phyloP scores from a whole-genome alignment of 2,113 vertebrate genomes.

The Corythaeola cristata region DNA sequence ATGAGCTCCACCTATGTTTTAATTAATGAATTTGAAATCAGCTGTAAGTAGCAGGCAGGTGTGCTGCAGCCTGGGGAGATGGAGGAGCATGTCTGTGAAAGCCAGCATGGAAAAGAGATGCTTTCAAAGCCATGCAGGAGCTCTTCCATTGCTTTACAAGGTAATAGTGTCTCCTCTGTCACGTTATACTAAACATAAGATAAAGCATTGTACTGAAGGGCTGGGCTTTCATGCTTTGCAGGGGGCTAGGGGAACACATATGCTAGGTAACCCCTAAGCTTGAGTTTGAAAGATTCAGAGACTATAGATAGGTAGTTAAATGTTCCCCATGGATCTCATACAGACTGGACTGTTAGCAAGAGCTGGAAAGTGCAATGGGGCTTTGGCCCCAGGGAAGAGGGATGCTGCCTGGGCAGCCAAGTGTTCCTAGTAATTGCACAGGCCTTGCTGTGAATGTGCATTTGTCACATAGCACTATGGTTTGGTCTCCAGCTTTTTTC shows the following conservation, averaged over 20 bases:
- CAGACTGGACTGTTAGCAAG: background rate
- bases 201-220: background rate
- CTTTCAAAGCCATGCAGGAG: background rate
- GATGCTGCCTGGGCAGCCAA: background rate
- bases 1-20: background rate
- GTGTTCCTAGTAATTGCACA: background rate
- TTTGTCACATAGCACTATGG: accelerated
- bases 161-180: background rate
- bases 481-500: background rate
- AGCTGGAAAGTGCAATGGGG: background rate
- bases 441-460: background rate
- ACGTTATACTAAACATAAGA: accelerated
- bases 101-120: background rate
- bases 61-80: accelerated
- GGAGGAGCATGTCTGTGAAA: background rate
- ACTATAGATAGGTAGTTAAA: background rate
- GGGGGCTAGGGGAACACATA: background rate
- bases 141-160: background rate
- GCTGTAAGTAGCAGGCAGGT: background rate
- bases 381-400: background rate
- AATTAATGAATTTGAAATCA: background rate
- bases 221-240: background rate
- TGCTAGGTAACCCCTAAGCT: background rate
- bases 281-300: background rate
- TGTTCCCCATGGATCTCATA: background rate